These are phyloP conservation scores for Pinna nobilis DNA, from an alignment of 1,140 invertebrate genomes.

Conservation along the genomic window DNA sequence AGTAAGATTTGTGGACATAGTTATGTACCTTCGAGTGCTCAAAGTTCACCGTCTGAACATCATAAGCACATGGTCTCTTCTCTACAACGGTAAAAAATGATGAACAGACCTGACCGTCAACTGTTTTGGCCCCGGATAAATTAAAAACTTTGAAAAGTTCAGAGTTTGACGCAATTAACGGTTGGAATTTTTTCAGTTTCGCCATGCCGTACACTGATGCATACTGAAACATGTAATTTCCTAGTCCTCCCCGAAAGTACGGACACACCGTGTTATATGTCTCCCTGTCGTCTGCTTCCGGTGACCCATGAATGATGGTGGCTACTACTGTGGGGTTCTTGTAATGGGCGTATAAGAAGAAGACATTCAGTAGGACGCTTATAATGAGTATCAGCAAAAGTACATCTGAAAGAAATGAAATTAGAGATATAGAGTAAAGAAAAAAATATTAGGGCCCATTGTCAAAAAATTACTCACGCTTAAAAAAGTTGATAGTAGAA, in stretches of 20 bases:
- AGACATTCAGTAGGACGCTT: neutral
- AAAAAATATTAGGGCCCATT: neutral
- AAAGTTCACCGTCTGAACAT: constrained; percentile 1
- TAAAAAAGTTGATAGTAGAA: too few species aligned
- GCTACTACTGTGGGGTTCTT: neutral
- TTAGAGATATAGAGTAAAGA: too few species aligned
- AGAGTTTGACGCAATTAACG: constrained; percentile 2
- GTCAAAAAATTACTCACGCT: neutral
- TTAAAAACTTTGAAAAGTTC: constrained; percentile 24
- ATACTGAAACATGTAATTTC: constrained; percentile 48
- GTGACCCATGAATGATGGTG: neutral
- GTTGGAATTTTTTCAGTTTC: constrained; percentile 9
- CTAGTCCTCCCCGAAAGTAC: constrained; percentile 31
- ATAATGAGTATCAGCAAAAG: constrained; percentile 1
- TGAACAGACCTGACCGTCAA: constrained; percentile 7
- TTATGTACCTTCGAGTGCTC: neutral
- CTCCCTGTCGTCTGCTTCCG: neutral
- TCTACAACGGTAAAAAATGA: constrained; percentile 12
- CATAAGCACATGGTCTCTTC: constrained; percentile 24
- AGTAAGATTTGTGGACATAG: constrained; percentile 35
- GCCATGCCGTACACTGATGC: constrained; percentile 49
- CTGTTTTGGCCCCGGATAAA: neutral
- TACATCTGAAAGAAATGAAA: neutral
- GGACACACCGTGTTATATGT: constrained; percentile 24
- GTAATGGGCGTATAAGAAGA: neutral